A percentile compares a stretch with the other conserved stretches of the same genome.
Conservation (phyloP, 1,140 invertebrate genomes). For the Cheumatopsyche charites region DNA sequence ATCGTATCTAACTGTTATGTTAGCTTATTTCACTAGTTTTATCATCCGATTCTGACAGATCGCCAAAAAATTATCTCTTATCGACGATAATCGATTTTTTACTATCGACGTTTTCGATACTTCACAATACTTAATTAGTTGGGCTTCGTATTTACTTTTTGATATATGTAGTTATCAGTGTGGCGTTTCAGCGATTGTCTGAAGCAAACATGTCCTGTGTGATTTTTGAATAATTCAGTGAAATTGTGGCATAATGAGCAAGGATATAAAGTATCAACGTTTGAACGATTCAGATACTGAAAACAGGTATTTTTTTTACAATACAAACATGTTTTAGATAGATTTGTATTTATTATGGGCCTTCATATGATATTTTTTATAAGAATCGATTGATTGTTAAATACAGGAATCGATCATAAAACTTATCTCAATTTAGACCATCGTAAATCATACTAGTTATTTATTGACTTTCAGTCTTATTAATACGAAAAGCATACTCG, state of each 20-base stretch:
- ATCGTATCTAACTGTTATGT: no score
- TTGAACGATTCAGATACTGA: constrained; percentile 51
- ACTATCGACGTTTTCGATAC: background rate
- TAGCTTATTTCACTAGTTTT: no score
- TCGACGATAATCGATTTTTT: background rate
- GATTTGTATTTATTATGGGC: no score
- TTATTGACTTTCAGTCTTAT: no score
- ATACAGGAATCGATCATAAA: no score
- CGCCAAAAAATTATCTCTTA: no score
- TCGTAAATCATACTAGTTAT: no score
- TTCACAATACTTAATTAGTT: background rate
- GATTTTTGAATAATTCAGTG: background rate
- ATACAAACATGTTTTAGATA: background rate
- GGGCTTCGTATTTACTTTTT: background rate
- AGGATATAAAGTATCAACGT: constrained; percentile 52
- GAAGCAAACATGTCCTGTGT: background rate
- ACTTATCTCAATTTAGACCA: no score
- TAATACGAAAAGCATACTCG: no score
- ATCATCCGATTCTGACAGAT: no score
- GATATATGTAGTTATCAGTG: background rate
- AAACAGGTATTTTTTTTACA: constrained; percentile 10
- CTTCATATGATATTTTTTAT: no score
- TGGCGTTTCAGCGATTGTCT: background rate
- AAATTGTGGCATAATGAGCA: constrained; percentile 48
- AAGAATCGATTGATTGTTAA: no score